Percentiles rank a stretch among this genome's conserved stretches.
phyloP scores from a whole-genome alignment of 2,113 vertebrate genomes.

The Protobothrops flavoviridis region DNA sequence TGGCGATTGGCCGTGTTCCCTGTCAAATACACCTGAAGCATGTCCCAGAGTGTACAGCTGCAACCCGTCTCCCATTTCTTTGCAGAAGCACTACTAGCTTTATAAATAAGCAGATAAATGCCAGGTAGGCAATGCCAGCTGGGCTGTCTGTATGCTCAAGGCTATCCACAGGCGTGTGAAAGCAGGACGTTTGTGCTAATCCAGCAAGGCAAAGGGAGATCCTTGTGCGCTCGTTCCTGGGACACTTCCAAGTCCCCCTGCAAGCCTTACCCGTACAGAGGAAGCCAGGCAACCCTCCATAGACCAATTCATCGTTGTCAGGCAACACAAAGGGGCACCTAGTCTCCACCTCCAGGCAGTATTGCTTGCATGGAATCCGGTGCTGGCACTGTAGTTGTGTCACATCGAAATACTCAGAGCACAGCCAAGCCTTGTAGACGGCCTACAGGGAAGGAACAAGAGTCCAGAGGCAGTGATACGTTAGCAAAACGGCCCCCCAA shows the following conservation, averaged over 20 bases:
- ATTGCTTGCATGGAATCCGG: slow-evolving; percentile 83
- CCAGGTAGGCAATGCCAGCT: too few species aligned
- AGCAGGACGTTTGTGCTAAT: not conserved
- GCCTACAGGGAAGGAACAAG: slow-evolving; percentile 61
- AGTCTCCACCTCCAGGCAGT: slow-evolving; percentile 85
- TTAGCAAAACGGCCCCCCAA: rapidly evolving
- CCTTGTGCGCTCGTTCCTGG: too few species aligned
- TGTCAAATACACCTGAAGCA: not conserved
- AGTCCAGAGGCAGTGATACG: not conserved
- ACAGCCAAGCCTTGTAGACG: slow-evolving; percentile 85
- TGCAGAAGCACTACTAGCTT: not conserved
- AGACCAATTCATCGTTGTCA: slow-evolving; percentile 82
- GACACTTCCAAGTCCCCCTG: not conserved
- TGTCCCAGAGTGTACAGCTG: not conserved
- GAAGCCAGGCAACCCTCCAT: slow-evolving; percentile 83
- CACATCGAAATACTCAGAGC: slow-evolving; percentile 83
- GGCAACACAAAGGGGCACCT: slow-evolving; percentile 82
- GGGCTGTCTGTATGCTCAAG: not conserved
- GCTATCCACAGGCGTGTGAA: too few species aligned
- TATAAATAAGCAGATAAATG: not conserved
- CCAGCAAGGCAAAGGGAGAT: not conserved
- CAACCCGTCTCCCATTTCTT: not conserved
- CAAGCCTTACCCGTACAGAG: slow-evolving; percentile 77
- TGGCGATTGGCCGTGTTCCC: not conserved
- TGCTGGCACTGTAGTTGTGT: slow-evolving; percentile 79